These are phyloP conservation scores for Nymphalis polychloros DNA, from an alignment of 2,888 invertebrate species.

Conservation along the genomic window DNA sequence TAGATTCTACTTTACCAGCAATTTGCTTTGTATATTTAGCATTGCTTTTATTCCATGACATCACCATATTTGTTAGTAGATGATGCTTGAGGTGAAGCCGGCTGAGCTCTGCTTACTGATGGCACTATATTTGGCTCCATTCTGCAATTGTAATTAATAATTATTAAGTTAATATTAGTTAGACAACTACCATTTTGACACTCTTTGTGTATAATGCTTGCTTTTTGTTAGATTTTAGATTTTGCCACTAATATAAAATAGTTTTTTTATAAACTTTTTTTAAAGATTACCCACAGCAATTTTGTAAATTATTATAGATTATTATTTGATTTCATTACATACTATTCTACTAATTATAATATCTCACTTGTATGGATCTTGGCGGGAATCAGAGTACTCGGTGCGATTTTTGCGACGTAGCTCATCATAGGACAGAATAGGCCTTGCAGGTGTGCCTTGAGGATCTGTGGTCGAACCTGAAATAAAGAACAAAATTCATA, in stretches of 20 bases:
- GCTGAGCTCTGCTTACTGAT: slow-evolving; percentile 39
- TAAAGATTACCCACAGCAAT: too few relatives aligned
- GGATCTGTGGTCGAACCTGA: slow-evolving; percentile 12
- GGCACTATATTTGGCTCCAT: slow-evolving; percentile 52
- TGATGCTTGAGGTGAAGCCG: slow-evolving; percentile 43
- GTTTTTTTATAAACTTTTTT: too few relatives aligned
- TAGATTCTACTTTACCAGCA: slow-evolving; percentile 36
- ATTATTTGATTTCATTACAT: too few relatives aligned
- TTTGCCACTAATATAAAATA: too few relatives aligned
- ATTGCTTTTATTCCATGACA: slow-evolving; percentile 53
- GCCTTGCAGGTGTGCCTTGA: slow-evolving; percentile 40
- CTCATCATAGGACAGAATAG: slow-evolving; percentile 86
- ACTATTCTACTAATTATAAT: not conserved
- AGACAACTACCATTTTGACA: too few relatives aligned
- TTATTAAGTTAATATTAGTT: not conserved
- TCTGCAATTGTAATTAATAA: slow-evolving; percentile 41
- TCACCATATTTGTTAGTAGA: slow-evolving; percentile 70
- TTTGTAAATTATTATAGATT: too few relatives aligned
- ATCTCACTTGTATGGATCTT: slow-evolving; percentile 74
- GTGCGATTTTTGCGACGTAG: slow-evolving; percentile 86
- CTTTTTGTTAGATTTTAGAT: too few relatives aligned
- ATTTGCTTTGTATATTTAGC: not conserved
- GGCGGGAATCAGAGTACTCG: slow-evolving; percentile 74
- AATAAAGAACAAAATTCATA: not conserved
- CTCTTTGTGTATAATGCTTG: too few relatives aligned